Percentiles rank a stretch among this genome's conserved stretches.
These are phyloP conservation scores for Pristionchus entomophagus DNA, from an alignment of 2,888 invertebrate species.

Conservation along the genomic window DNA sequence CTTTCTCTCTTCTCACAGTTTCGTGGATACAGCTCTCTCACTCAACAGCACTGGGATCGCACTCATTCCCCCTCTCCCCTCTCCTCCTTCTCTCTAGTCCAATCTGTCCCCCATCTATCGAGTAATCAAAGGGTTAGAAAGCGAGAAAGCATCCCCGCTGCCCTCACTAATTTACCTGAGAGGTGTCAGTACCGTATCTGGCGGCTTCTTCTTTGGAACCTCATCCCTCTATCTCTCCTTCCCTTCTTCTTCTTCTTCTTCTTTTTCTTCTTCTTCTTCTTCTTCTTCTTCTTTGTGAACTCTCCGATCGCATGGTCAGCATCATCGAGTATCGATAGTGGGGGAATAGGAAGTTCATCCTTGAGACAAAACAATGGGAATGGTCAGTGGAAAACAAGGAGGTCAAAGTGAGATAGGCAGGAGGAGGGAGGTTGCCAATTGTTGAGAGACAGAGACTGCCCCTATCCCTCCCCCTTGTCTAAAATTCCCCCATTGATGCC, in stretches of 20 bases:
- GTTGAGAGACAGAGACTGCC: not conserved
- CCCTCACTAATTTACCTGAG: conserved; percentile 8
- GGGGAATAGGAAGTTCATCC: conserved; percentile 35
- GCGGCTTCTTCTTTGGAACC: conserved; percentile 10
- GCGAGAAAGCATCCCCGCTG: not conserved
- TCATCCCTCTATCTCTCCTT: not conserved
- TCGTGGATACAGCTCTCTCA: conserved; percentile 2
- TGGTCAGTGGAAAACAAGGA: conserved; percentile 31
- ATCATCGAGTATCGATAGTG: conserved; percentile 14
- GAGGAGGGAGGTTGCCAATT: not conserved
- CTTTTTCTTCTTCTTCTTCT: not conserved
- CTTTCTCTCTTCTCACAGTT: conserved; percentile 24
- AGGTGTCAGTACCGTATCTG: not conserved
- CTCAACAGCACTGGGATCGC: conserved; percentile 29
- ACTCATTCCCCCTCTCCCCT: not conserved
- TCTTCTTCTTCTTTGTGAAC: not conserved
- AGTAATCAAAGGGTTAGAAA: not conserved
- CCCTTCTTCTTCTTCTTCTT: not conserved
- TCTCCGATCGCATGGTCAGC: not conserved
- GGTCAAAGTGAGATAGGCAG: conserved; percentile 27
- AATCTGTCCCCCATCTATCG: not conserved
- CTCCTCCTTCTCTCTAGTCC: conserved; percentile 2
- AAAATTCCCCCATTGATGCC: conserved; percentile 28
- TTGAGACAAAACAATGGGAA: conserved; percentile 39
- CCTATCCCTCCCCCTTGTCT: conserved; percentile 13